Percentiles rank a stretch among this genome's conserved stretches.
Evolutionary conservation across 2,888 invertebrate genomes (phyloP).

Genomic region (Automeris io): DNA sequence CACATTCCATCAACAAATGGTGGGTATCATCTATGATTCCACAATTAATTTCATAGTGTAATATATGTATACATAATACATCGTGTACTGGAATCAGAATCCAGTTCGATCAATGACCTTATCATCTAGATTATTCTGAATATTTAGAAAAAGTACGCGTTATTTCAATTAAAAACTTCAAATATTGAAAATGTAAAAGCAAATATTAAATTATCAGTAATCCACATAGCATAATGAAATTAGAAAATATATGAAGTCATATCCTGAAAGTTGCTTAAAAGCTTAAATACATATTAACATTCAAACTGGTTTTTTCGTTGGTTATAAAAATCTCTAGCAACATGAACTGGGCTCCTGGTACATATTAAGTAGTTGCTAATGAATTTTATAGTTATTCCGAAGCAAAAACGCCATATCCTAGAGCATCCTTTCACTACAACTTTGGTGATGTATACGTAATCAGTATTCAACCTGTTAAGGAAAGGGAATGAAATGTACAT

Average conservation of each 20-base stretch:
- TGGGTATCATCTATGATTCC: no score
- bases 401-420: conserved; percentile 21
- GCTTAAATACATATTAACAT: conserved; percentile 21
- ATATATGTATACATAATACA: no score
- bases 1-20: no score
- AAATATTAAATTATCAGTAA: no score
- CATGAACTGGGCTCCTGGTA: conserved; percentile 16
- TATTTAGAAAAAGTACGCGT: no score
- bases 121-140: no score
- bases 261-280: conserved; percentile 5
- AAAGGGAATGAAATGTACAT: conserved; percentile 29
- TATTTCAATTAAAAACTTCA: no score
- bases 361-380: conserved; percentile 31
- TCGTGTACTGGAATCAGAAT: no score
- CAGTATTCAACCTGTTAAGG: conserved; percentile 17
- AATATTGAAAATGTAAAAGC: no score
- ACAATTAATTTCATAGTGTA: no score
- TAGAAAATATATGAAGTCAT: neutral
- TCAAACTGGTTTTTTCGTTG: conserved; percentile 29
- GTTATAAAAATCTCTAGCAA: conserved; percentile 27
- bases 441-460: conserved; percentile 5
- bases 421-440: conserved; percentile 30
- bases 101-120: no score
- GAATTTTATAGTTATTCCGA: conserved; percentile 28
- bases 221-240: no score